Base-by-base conservation (phyloP, 64 coral and sea anemone genomes). In the Stylophora pistillata region DNA sequence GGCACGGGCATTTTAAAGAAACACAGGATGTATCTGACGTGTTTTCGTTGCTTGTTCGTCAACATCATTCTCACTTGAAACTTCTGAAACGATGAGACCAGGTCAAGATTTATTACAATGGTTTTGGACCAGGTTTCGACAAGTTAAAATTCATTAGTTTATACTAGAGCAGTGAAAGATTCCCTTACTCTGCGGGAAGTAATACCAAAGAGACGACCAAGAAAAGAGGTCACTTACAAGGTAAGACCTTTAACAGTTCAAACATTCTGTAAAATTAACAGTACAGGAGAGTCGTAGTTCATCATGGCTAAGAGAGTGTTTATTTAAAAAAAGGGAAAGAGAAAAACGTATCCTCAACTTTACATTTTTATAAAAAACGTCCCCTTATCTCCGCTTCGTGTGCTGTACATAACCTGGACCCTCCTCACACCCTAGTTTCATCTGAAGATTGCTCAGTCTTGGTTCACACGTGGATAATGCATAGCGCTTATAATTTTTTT, bases 211-310 rank as follows among this genome's bases (percentile, higher is more conserved):
- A 71, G 69, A 71, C 69, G 69, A 71, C 69, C 69, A n/a, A 71
- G 69, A 71, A 71, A 71, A 71, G 69, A 71, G 69, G 69, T 71
- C 69, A 71, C 69, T 71, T 71, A 71, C 69, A 71, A 71, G 69
- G 69, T 71, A 71, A 71, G 69, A 71, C 69, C 69, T 71, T 71
- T 41, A 71, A n/a, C 20, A 71, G 69, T 71, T 71, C 18, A 71
- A 26, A 71, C n/a, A 71, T 71, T 71, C 9, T 71, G 69, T 29
- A 71, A 71, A n/a, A n/a, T n/a, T n/a, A n/a, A n/a, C n/a, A n/a
- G n/a, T n/a, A 71, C 25, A 10, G 18, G 69, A 21, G 69, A 71
- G 25, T 71, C 1, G 69, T 71, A 71, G 69, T 71, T 71, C 18
- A 71, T 71, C 69, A 71, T 71, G 10, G 10, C 69, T 71, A 71